These are phyloP conservation scores for Dendrocincla fuliginosa DNA, from an alignment of 2,797 vertebrate genomes.

Conservation along the genomic window DNA sequence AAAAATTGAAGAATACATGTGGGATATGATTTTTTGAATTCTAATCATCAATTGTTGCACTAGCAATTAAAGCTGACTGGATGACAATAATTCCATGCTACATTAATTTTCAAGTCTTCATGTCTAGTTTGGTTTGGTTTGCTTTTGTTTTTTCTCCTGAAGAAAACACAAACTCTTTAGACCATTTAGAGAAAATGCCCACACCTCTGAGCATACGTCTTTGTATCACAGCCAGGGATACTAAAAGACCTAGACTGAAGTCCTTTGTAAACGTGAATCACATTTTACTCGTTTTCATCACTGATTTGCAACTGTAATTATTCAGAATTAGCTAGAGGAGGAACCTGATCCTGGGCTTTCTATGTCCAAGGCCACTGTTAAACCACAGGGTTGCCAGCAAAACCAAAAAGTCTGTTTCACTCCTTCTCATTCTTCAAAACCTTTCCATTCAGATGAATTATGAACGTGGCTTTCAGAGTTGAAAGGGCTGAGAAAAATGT, in stretches of 20 bases:
- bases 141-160: neutral
- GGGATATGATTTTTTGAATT: conserved; percentile 56
- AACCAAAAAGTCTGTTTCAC: neutral
- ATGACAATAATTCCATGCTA: conserved; percentile 20
- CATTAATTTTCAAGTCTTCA: neutral
- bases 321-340: neutral
- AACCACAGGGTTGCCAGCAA: neutral
- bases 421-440: neutral
- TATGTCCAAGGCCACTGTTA: neutral
- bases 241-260: neutral
- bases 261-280: neutral
- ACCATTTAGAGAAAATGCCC: neutral
- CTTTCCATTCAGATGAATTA: neutral
- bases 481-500: neutral
- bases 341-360: neutral
- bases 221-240: neutral
- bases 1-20: conserved; percentile 49
- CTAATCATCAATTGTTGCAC: conserved; percentile 43
- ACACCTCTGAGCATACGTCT: neutral
- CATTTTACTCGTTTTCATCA: neutral
- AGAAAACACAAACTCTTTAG: neutral
- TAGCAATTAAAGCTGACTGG: conserved; percentile 25
- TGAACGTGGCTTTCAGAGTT: neutral
- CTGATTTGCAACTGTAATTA: neutral
- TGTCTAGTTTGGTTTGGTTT: neutral